A percentile compares a stretch with the other conserved stretches of the same genome.
phyloP scores from a whole-genome alignment of 2,797 vertebrate genomes.

The Oryzias dopingdopingensis region DNA sequence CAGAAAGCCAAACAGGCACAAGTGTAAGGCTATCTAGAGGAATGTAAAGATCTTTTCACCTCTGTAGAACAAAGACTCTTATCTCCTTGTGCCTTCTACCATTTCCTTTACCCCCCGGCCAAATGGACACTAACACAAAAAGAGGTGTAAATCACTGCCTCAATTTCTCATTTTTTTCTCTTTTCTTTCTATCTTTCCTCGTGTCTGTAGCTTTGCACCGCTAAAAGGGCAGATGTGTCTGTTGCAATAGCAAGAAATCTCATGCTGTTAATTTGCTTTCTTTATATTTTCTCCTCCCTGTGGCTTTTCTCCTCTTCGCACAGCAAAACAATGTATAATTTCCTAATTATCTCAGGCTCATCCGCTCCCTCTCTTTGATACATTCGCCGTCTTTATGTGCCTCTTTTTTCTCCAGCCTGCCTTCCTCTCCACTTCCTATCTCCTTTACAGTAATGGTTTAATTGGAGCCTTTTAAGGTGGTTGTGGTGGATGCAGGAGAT shows the following conservation, averaged over 20 bases:
- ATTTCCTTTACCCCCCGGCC: slow-evolving; percentile 70
- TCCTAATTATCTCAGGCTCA: slow-evolving; percentile 51
- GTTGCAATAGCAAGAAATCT: slow-evolving; percentile 65
- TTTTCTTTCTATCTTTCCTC: slow-evolving; percentile 42
- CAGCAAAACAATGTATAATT: slow-evolving; percentile 59
- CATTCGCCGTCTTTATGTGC: slow-evolving; percentile 24
- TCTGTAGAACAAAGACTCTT: slow-evolving; percentile 71
- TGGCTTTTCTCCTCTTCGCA: slow-evolving; percentile 30
- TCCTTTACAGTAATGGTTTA: slow-evolving; percentile 64
- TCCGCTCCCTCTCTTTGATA: slow-evolving; percentile 49
- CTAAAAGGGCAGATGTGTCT: slow-evolving; percentile 56
- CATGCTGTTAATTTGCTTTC: slow-evolving; percentile 42
- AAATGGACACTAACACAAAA: slow-evolving; percentile 54
- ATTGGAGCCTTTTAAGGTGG: slow-evolving; percentile 66
- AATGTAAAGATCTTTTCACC: slow-evolving; percentile 71
- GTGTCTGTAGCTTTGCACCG: slow-evolving; percentile 42
- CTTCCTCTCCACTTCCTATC: slow-evolving; percentile 22
- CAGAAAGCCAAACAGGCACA: slow-evolving; percentile 42
- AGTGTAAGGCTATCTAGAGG: slow-evolving; percentile 60
- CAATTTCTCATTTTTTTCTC: slow-evolving; percentile 42
- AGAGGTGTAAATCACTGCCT: slow-evolving; percentile 66
- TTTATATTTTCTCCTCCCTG: slow-evolving; percentile 39
- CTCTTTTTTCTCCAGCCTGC: slow-evolving; percentile 29
- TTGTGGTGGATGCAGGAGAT: slow-evolving; percentile 47
- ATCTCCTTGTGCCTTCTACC: slow-evolving; percentile 66